Evolutionary conservation across 1,140 invertebrate genomes (phyloP).

Genomic region (Hesperophylax magnus): DNA sequence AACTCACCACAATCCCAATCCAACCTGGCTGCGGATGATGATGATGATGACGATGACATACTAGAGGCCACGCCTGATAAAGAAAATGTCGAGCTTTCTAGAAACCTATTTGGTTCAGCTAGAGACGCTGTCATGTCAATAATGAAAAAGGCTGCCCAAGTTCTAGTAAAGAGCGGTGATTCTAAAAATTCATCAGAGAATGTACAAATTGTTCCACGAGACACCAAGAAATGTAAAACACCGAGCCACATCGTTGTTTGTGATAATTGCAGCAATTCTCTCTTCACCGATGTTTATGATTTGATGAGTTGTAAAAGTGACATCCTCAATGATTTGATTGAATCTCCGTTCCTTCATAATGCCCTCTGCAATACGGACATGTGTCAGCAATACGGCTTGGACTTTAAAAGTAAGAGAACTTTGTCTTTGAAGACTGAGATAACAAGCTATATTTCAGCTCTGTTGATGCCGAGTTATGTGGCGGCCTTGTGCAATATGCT

Average conservation of each 20-base stretch:
- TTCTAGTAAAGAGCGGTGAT: slow-evolving; percentile 80
- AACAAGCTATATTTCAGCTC: slow-evolving; percentile 71
- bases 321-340: slow-evolving; percentile 71
- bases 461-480: slow-evolving; percentile 78
- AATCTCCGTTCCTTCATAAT: slow-evolving; percentile 70
- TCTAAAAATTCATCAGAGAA: slow-evolving; percentile 68
- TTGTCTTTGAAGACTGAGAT: slow-evolving; percentile 65
- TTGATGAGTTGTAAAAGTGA: slow-evolving; percentile 76
- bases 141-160: slow-evolving; percentile 89
- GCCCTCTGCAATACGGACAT: slow-evolving; percentile 72
- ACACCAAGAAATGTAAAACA: slow-evolving; percentile 72
- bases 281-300: slow-evolving; percentile 76
- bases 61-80: slow-evolving; percentile 62
- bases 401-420: slow-evolving; percentile 71
- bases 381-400: slow-evolving; percentile 73
- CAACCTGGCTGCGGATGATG: slow-evolving; percentile 75
- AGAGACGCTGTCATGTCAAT: slow-evolving; percentile 89
- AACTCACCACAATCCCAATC: slow-evolving; percentile 71
- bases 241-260: slow-evolving; percentile 80
- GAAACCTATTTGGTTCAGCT: slow-evolving; percentile 87
- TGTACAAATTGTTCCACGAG: slow-evolving; percentile 65
- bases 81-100: slow-evolving; percentile 67
- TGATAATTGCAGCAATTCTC: slow-evolving; percentile 77
- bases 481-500: slow-evolving; percentile 84
- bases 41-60: slow-evolving; percentile 73